Percentiles rank a stretch among this genome's conserved stretches.
Conservation (phyloP, 2,888 invertebrate genomes). For the Agriopis aurantiaria region DNA sequence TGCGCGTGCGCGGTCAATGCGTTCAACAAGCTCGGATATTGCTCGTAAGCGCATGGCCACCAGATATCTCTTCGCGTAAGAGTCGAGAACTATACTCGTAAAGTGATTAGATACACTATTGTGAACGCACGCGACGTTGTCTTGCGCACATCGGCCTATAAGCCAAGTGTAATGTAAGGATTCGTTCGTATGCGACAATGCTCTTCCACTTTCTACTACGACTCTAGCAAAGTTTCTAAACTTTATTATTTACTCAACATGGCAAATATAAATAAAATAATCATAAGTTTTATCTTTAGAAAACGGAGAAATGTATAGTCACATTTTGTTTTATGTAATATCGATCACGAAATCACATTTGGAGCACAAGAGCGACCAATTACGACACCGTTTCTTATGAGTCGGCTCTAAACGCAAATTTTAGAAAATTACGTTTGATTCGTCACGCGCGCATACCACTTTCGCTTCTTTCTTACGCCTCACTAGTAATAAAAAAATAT, state of each 20-base stretch:
- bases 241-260: not conserved
- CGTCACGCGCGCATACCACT: conserved; percentile 63
- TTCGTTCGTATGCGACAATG: conserved; percentile 18
- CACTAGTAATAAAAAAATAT: conserved; percentile 56
- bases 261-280: not conserved
- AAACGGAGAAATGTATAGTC: not conserved
- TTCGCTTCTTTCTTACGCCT: conserved; percentile 70
- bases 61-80: conserved; percentile 58
- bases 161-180: conserved; percentile 7
- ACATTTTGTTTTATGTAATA: conserved; percentile 38
- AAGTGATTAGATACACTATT: conserved; percentile 49
- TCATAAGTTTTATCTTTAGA: conserved; percentile 10
- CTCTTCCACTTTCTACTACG: conserved; percentile 20
- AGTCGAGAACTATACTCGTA: conserved; percentile 40
- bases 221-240: conserved; percentile 14
- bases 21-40: conserved; percentile 65
- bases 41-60: conserved; percentile 57
- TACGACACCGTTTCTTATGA: conserved; percentile 49
- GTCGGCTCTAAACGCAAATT: conserved; percentile 57
- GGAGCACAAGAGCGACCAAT: conserved; percentile 46
- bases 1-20: conserved; percentile 69
- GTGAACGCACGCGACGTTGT: conserved; percentile 47
- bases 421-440: conserved; percentile 59
- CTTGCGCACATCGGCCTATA: conserved; percentile 21
- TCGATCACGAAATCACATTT: conserved; percentile 49